Conservation (phyloP, 2,113 vertebrate species). For the Aviceda subcristata region DNA sequence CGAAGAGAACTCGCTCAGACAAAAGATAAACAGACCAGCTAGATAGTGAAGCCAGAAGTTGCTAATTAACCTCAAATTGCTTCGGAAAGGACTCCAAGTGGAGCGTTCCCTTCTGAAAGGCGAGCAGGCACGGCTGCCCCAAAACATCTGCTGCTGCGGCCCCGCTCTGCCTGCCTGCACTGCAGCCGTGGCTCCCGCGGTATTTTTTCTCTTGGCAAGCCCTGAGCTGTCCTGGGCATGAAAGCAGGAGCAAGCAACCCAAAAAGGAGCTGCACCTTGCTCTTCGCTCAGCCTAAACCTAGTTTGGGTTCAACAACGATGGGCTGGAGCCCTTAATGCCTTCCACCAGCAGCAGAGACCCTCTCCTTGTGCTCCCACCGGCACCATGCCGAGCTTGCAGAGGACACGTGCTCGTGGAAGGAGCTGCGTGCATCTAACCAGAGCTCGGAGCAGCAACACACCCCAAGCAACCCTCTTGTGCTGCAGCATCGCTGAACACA, state of each 20-base stretch:
- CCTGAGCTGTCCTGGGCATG: background rate
- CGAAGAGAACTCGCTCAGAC: background rate
- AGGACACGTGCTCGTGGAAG: accelerated
- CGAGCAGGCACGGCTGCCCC: background rate
- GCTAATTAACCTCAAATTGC: constrained; percentile 39
- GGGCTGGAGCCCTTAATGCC: background rate
- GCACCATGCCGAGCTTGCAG: accelerated
- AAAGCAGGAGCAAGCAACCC: background rate
- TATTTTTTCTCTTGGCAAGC: background rate
- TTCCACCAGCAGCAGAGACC: background rate
- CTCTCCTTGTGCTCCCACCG: accelerated
- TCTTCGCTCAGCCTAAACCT: background rate
- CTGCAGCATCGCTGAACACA: background rate
- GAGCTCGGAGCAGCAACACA: accelerated
- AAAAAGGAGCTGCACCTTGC: background rate
- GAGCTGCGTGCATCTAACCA: background rate
- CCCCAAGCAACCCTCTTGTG: background rate
- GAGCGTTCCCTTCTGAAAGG: background rate
- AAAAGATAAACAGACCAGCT: constrained; percentile 31
- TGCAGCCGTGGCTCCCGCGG: accelerated
- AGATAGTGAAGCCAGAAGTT: constrained; percentile 9
- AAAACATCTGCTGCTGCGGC: background rate
- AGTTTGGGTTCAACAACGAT: background rate
- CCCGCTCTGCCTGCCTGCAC: background rate
- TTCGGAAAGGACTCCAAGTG: background rate